These are phyloP conservation scores for Ailurus styani DNA, from an alignment of 2,113 vertebrate species.

Conservation along the genomic window DNA sequence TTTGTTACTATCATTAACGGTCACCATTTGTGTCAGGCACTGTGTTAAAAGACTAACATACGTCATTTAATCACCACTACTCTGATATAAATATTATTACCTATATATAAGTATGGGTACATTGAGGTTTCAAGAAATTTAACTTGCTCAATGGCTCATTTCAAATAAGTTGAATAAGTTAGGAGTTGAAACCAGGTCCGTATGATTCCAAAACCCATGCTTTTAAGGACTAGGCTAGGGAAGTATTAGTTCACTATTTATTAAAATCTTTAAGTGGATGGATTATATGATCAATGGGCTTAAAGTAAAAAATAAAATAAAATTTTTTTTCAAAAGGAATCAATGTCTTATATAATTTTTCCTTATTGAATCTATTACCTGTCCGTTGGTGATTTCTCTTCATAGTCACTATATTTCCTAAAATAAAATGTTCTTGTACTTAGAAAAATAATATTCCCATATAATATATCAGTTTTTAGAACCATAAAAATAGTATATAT, in stretches of 20 bases:
- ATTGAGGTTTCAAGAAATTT: constrained; percentile 1
- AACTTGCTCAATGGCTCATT: neutral
- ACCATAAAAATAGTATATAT: neutral
- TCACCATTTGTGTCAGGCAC: neutral
- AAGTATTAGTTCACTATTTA: neutral
- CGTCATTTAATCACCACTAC: neutral
- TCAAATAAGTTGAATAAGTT: neutral
- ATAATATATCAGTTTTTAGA: constrained; percentile 23
- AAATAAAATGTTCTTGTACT: constrained; percentile 30
- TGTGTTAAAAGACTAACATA: neutral
- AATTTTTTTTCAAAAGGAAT: constrained; percentile 12
- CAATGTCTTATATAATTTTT: neutral
- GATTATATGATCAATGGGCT: neutral
- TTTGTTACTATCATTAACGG: neutral
- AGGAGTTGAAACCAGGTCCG: neutral
- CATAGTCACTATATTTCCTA: constrained; percentile 12
- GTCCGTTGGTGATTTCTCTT: constrained; percentile 11
- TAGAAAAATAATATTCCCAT: constrained; percentile 14
- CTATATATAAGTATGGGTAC: neutral
- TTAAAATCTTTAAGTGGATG: neutral
- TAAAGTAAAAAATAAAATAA: neutral
- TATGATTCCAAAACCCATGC: neutral
- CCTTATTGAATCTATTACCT: constrained; percentile 1
- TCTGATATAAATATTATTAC: constrained; percentile 7
- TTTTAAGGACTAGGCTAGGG: neutral